Evolutionary conservation across 2,888 invertebrate species (phyloP), one percentile per base, ranked within the genome.

Genomic region (Eupithecia tripunctaria): DNA sequence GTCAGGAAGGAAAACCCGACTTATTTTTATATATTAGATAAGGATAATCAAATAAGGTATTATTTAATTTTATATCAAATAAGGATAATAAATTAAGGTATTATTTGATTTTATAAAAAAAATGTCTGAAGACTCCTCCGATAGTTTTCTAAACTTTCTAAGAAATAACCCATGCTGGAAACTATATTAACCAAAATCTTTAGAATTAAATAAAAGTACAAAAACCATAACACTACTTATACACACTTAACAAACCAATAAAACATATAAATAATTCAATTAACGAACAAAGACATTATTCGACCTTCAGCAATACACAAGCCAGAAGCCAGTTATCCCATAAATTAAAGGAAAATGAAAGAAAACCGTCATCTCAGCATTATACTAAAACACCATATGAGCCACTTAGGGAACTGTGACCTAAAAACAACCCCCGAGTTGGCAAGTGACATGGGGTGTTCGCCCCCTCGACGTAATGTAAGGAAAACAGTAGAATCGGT

Each of bases 381-480:
- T 73, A 73, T 78, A 77, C 75, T 74, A 72, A 74, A 74, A 75
- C 66, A 71, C 70, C 74, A 78, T 73, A 73, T 72, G 71, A 75
- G 70, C 75, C 78, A 75, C 78, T 78, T 75, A 82, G 67, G 64
- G 82, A 84, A 83, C 83, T 82, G 83, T 87, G 88, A 87, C 86
- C 87, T 85, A 87, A 86, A 89, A 89, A 86, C 85, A 79, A 77
- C 71, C 71, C 75, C 74, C 76, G 77, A 77, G 78, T 74, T 71
- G 80, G 78, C 79, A 78, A 79, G 81, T 80, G 81, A 80, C 75
- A 76, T 12, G 75, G 78, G 78, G 78, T 73, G 77, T 75, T 78
- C 75, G 75, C 75, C 74, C 74, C 67, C 69, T 73, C 72, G 70
- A 71, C 78, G 78, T 72, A 72, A 64, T 64, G 76, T 79, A 65